Conservation (phyloP, 2,888 invertebrate species). For the Sympetrum striolatum region DNA sequence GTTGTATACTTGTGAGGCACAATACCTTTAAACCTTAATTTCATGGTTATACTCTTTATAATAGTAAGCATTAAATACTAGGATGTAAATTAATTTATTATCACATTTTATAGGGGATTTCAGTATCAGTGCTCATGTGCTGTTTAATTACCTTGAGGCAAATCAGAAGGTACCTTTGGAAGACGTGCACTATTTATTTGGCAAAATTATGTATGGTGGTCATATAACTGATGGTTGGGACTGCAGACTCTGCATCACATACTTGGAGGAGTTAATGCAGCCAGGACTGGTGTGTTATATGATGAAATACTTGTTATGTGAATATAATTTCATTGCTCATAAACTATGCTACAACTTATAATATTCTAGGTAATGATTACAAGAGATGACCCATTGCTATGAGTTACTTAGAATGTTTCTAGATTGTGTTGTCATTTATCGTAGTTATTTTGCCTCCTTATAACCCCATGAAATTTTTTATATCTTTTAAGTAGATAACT, state of each 20-base stretch:
- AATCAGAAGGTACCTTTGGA: slow-evolving; percentile 97
- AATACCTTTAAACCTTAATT: too few species aligned
- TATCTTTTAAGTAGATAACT: too few species aligned
- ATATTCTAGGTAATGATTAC: too few species aligned
- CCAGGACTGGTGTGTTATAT: slow-evolving; percentile 75
- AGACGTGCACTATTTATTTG: slow-evolving; percentile 94
- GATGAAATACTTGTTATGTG: background rate
- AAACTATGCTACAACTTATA: too few species aligned
- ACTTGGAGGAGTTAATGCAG: slow-evolving; percentile 92
- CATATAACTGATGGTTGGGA: slow-evolving; percentile 99
- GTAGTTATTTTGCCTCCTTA: too few species aligned
- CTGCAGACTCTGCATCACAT: slow-evolving; percentile 83
- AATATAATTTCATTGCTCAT: background rate
- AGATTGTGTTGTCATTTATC: too few species aligned
- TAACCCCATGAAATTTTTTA: background rate
- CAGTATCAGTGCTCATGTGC: slow-evolving; percentile 91
- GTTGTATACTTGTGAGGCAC: too few species aligned
- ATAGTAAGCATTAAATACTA: too few species aligned
- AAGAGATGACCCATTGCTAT: too few species aligned
- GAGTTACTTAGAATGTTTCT: too few species aligned
- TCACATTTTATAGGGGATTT: slow-evolving; percentile 71
- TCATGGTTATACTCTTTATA: too few species aligned
- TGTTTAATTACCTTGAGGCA: slow-evolving; percentile 93
- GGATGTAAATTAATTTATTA: background rate
- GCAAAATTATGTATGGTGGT: slow-evolving; percentile 98